Evolutionary conservation across 2,113 vertebrate species (phyloP).

Genomic region (Oncorhynchus clarkii): DNA sequence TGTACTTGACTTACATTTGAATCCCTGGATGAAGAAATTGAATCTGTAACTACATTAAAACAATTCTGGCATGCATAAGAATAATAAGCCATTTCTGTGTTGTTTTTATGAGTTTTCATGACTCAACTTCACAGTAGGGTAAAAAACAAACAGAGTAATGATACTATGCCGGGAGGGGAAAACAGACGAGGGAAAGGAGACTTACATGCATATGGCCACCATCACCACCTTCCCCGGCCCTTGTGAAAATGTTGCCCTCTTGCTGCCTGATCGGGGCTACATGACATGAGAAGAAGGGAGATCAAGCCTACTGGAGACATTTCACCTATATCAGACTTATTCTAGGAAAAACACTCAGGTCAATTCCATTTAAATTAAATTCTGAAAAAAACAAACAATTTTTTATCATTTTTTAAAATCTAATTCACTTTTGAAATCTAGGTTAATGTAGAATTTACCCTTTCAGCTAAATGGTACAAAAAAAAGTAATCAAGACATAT

Average conservation of each 20-base stretch:
- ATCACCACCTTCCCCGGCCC: constrained; percentile 97
- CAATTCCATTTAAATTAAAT: too few species aligned
- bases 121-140: too few species aligned
- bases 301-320: not conserved
- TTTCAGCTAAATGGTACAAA: too few species aligned
- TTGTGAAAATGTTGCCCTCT: constrained; percentile 83
- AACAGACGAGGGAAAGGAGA: constrained; percentile 18
- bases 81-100: not conserved
- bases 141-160: not conserved
- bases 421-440: too few species aligned
- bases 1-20: not conserved
- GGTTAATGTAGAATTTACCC: too few species aligned
- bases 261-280: constrained; percentile 87
- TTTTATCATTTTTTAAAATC: too few species aligned
- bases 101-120: not conserved
- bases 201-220: constrained; percentile 99
- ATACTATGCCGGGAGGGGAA: not conserved
- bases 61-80: not conserved
- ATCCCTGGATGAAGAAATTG: not conserved
- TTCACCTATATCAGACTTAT: not conserved
- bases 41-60: not conserved
- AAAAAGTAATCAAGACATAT: too few species aligned
- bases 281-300: constrained; percentile 14
- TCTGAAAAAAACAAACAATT: too few species aligned
- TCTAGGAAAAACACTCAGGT: not conserved